Evolutionary conservation across 2,888 invertebrate genomes (phyloP).

Genomic region (Dendrolimus pini): DNA sequence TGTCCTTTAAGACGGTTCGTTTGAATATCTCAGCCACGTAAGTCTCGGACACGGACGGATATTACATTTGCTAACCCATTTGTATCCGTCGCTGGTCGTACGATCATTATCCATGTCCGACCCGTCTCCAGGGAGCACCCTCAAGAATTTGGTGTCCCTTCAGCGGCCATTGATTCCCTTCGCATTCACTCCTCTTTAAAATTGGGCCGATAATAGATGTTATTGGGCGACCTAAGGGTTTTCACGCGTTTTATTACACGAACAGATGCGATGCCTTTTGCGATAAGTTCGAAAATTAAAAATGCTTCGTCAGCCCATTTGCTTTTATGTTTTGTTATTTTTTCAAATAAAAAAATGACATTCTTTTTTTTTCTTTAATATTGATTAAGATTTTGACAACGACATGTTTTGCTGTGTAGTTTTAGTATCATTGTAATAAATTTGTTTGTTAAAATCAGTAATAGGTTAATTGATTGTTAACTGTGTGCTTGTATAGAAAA

Average conservation of each 20-base stretch:
- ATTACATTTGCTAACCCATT: slow-evolving; percentile 75
- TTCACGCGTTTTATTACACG: slow-evolving; percentile 29
- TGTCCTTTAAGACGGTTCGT: slow-evolving; percentile 42
- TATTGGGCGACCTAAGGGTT: slow-evolving; percentile 37
- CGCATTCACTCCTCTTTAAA: slow-evolving; percentile 45
- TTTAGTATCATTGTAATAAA: no score
- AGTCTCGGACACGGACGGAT: slow-evolving; percentile 61
- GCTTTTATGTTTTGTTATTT: background rate
- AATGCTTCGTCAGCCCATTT: background rate
- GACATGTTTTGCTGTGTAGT: no score
- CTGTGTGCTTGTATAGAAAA: no score
- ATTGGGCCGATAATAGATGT: slow-evolving; percentile 59
- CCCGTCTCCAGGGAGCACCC: slow-evolving; percentile 51
- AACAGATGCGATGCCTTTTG: slow-evolving; percentile 24
- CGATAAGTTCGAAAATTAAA: slow-evolving; percentile 7
- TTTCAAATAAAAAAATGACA: no score
- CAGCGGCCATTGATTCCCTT: slow-evolving; percentile 50
- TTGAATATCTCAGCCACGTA: slow-evolving; percentile 50
- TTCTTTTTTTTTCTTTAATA: no score
- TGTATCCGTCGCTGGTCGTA: slow-evolving; percentile 66
- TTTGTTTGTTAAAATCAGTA: no score
- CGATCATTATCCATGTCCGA: slow-evolving; percentile 70
- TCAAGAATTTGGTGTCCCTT: slow-evolving; percentile 42
- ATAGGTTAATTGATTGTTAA: no score
- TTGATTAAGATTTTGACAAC: no score